phyloP scores from a whole-genome alignment of 2,888 invertebrate genomes.

The Nasonia oneida region DNA sequence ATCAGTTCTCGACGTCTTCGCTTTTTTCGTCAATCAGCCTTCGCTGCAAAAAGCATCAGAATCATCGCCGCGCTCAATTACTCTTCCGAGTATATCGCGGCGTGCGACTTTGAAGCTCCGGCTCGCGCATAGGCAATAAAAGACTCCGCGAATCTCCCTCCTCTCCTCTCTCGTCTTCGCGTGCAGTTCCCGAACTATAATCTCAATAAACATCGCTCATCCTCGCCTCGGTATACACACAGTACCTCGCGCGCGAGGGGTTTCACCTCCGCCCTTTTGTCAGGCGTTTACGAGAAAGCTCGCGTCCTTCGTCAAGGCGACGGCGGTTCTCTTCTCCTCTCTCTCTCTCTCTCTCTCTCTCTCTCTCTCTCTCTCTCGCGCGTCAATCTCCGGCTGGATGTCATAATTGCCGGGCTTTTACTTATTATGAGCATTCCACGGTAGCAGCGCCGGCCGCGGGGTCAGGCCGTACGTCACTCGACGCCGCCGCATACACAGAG shows the following conservation, averaged over 20 bases:
- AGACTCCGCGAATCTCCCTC: slow-evolving; percentile 57
- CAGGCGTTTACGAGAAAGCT: slow-evolving; percentile 61
- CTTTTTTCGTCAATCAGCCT: not conserved
- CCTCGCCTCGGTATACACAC: not conserved
- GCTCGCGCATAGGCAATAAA: slow-evolving; percentile 60
- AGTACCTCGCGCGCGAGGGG: slow-evolving; percentile 48
- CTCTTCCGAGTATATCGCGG: slow-evolving; percentile 54
- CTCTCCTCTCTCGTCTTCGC: not conserved
- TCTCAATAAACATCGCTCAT: slow-evolving; percentile 75
- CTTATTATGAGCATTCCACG: slow-evolving; percentile 73
- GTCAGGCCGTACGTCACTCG: slow-evolving; percentile 72
- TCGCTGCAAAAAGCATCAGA: slow-evolving; percentile 24
- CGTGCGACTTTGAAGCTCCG: slow-evolving; percentile 51
- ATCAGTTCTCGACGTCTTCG: too few species aligned
- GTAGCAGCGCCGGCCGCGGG: slow-evolving; percentile 70
- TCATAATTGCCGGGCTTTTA: slow-evolving; percentile 74
- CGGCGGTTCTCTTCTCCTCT: slow-evolving; percentile 26
- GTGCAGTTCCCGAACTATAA: slow-evolving; percentile 66
- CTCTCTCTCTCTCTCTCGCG: slow-evolving; percentile 49
- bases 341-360: not conserved
- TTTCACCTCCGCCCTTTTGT: slow-evolving; percentile 68
- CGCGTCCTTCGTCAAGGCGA: slow-evolving; percentile 64
- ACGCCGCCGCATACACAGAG: slow-evolving; percentile 59
- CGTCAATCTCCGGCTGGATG: slow-evolving; percentile 66
- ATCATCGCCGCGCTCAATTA: slow-evolving; percentile 53